phyloP scores from a whole-genome alignment of 2,113 vertebrate genomes.

The Phycodurus eques region DNA sequence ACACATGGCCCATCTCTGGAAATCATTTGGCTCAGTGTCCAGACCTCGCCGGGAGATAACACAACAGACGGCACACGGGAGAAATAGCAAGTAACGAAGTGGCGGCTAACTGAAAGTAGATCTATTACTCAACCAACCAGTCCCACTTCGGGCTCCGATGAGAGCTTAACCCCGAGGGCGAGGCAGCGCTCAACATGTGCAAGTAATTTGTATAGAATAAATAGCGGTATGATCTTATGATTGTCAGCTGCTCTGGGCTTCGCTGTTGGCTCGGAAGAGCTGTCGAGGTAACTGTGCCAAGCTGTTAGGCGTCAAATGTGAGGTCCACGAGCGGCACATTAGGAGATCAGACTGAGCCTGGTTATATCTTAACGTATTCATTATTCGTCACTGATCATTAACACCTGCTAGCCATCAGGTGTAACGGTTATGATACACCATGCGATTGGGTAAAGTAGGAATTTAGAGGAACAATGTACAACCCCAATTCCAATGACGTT shows the following conservation, averaged over 20 bases:
- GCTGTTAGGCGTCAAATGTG: constrained; percentile 32
- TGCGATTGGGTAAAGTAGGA: not conserved
- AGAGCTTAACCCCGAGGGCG: constrained; percentile 57
- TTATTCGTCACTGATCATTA: not conserved
- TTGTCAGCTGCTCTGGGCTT: constrained; percentile 60
- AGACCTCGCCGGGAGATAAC: constrained; percentile 44
- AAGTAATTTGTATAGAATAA: constrained; percentile 69
- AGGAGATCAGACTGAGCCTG: constrained; percentile 3
- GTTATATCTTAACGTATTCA: constrained; percentile 8
- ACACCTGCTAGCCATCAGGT: not conserved
- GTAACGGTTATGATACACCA: not conserved
- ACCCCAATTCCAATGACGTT: no score
- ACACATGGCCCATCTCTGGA: constrained; percentile 49
- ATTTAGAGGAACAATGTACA: not conserved
- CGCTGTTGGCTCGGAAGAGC: constrained; percentile 44
- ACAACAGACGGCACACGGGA: constrained; percentile 33
- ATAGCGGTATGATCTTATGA: constrained; percentile 64
- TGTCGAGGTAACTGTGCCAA: constrained; percentile 32
- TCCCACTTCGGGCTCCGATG: constrained; percentile 32
- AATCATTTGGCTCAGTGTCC: constrained; percentile 49
- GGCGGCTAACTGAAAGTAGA: constrained; percentile 45
- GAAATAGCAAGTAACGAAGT: constrained; percentile 13
- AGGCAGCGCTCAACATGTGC: constrained; percentile 59
- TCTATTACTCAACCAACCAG: constrained; percentile 51
- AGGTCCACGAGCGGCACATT: constrained; percentile 15